Evolutionary conservation across 2,888 invertebrate species (phyloP).

Genomic region (Drosophila ustulata): DNA sequence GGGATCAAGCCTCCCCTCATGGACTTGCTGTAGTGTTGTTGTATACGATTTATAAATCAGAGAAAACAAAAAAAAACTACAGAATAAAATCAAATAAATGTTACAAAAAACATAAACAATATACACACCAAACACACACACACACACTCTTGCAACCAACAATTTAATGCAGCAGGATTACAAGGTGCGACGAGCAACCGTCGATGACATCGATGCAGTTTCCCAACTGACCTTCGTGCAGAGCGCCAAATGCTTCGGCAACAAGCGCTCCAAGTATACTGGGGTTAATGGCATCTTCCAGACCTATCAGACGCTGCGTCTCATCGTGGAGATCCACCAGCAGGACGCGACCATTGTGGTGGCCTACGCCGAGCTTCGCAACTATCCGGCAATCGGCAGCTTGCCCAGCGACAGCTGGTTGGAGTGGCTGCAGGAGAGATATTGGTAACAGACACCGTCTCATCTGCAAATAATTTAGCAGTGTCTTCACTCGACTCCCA

Average conservation of each 20-base stretch:
- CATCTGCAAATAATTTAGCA: neutral
- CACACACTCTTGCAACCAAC: neutral
- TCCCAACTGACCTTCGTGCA: constrained; percentile 23
- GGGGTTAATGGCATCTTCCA: constrained; percentile 50
- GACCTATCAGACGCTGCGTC: constrained; percentile 65
- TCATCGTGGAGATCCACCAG: constrained; percentile 47
- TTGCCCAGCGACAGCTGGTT: constrained; percentile 72
- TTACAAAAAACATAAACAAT: neutral
- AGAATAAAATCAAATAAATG: neutral
- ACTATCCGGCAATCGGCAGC: constrained; percentile 66
- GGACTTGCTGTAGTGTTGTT: neutral
- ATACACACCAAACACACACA: constrained; percentile 3
- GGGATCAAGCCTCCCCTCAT: constrained; percentile 41
- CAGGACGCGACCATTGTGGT: neutral
- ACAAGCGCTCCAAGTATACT: constrained; percentile 50
- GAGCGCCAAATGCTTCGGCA: constrained; percentile 52
- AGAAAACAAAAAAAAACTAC: constrained; percentile 13
- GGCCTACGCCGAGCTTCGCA: constrained; percentile 79
- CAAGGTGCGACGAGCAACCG: constrained; percentile 50
- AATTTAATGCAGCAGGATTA: constrained; percentile 28
- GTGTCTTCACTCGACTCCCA: neutral
- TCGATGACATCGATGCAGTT: constrained; percentile 34
- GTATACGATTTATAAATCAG: constrained; percentile 22
- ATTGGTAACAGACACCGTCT: constrained; percentile 59
- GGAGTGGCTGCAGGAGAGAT: constrained; percentile 73